Conservation (phyloP, 2,113 vertebrate genomes). For the Elanoides forficatus region DNA sequence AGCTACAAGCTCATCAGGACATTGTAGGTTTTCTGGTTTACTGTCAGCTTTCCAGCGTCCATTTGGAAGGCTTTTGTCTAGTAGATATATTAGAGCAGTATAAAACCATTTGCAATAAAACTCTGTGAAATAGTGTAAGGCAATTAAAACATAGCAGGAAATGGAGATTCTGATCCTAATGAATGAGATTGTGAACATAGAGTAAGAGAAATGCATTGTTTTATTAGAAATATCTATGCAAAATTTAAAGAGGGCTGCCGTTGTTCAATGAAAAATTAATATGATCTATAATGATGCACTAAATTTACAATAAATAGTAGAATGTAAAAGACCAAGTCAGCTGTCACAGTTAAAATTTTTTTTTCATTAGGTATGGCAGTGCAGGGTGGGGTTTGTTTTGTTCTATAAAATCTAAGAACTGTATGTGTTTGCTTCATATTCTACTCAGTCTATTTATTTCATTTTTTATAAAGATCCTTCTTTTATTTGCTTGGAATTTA, state of each 20-base stretch:
- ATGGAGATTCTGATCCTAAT: neutral
- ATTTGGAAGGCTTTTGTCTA: neutral
- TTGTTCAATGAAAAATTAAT: slow-evolving; percentile 41
- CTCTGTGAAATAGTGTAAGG: neutral
- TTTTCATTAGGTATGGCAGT: neutral
- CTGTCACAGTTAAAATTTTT: neutral
- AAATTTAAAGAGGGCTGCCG: slow-evolving; percentile 28
- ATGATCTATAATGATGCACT: neutral
- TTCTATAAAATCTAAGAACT: neutral
- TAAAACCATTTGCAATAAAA: neutral
- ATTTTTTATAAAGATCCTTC: neutral
- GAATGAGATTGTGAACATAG: neutral
- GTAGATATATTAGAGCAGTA: neutral
- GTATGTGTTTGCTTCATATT: neutral
- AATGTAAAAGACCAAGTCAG: slow-evolving; percentile 9
- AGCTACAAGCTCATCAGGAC: neutral
- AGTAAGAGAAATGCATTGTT: slow-evolving; percentile 4
- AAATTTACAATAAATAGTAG: neutral
- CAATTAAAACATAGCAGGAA: neutral
- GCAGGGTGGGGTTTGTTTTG: neutral
- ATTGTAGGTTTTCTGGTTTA: neutral
- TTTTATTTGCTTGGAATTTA: neutral
- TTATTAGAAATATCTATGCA: slow-evolving; percentile 3
- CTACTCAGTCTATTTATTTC: neutral
- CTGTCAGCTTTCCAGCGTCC: neutral